Base-by-base conservation (phyloP, 2,113 vertebrate genomes). In the Spheniscus mendiculus region DNA sequence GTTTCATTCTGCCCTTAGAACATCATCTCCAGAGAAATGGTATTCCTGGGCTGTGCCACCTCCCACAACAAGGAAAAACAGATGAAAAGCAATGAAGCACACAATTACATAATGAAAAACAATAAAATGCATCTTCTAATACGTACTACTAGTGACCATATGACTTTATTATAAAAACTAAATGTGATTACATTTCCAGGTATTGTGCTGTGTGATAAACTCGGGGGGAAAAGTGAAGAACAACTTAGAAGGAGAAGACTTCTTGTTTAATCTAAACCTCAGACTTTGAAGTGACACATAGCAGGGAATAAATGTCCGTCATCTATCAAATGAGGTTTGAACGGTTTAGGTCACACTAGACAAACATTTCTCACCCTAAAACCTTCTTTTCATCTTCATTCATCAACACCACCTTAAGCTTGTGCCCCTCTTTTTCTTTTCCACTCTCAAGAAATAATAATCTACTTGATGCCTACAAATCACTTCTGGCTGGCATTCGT, bases 71-170 rank as follows among this genome's bases (percentile, higher is more conserved):
- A 93, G 70, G 91, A 92, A 96, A 85, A 97, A 40, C 58, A 88
- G 91, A 97, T 94, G 89, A 94, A 93, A 97, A 95, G 97, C 98
- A 98, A 96, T 45, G 97, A 98, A 98, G 98, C 98, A 97, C 93
- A 96, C 78, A 97, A 94, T 95, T 96, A 90, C 96, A 97, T 98
- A 97, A 98, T 98, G 97, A 98, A 98, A 98, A 98, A 95, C 97
- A 97, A 97, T 98, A 98, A 98, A 98, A 97, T 29, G 83, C 58
- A 11, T 92, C 78, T 97, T 96, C 90, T 93, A 72, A 86, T 98
- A 93, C 94, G 91, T 93, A 97, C 89, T 97, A 90, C 44, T 63
- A 96, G 95, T 97, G 98, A 98, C 96, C 89, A 44, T 63, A 92
- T 88, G 94, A 97, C 96, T 98, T 98, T 83, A 87, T 97, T 94